Conservation (phyloP, 2,888 invertebrate species). For the Ypsolopha scabrella region DNA sequence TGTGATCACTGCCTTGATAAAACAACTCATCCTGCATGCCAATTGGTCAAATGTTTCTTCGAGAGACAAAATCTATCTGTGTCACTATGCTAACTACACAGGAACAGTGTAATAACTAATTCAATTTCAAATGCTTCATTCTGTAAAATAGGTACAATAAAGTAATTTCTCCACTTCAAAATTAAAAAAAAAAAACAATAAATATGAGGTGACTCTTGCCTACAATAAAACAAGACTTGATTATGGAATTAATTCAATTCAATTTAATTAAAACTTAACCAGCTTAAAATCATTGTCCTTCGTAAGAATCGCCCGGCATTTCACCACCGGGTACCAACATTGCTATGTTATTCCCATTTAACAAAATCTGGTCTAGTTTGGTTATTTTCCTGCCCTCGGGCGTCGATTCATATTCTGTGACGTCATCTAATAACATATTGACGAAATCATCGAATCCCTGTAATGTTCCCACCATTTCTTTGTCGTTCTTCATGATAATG, state of each 20-base stretch:
- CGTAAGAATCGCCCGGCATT: constrained; percentile 58
- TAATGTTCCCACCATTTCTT: constrained; percentile 98
- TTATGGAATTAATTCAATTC: constrained; percentile 7
- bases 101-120: no score
- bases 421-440: constrained; percentile 98
- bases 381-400: constrained; percentile 96
- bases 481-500: constrained; percentile 99
- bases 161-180: no score
- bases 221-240: neutral
- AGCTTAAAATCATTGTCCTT: constrained; percentile 24
- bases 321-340: constrained; percentile 77
- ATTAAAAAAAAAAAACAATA: no score
- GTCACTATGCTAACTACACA: no score
- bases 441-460: constrained; percentile 99
- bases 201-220: no score
- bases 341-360: constrained; percentile 99
- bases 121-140: no score
- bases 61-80: no score
- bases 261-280: constrained; percentile 4
- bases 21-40: no score
- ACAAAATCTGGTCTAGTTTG: constrained; percentile 95
- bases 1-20: no score
- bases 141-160: no score
- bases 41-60: no score
- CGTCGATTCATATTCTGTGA: constrained; percentile 97